phyloP scores from a whole-genome alignment of 2,113 vertebrate genomes.

The Tupaia chinensis region DNA sequence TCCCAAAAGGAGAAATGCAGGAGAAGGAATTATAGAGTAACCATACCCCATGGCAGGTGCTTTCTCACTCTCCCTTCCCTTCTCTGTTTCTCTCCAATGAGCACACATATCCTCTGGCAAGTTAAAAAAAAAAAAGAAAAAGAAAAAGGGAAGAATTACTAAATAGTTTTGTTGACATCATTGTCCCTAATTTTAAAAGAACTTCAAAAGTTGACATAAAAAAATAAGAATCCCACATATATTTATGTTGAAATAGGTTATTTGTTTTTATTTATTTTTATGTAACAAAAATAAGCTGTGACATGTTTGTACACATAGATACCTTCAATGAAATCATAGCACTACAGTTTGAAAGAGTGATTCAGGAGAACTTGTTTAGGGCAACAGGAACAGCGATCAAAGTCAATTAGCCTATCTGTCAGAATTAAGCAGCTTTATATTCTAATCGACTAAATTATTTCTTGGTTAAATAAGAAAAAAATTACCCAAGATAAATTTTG shows the following conservation, averaged over 20 bases:
- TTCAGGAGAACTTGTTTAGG: neutral
- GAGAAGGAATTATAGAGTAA: no score
- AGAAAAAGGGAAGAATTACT: neutral
- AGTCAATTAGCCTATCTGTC: neutral
- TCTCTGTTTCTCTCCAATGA: no score
- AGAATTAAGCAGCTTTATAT: neutral
- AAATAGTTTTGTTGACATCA: neutral
- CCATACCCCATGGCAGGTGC: no score
- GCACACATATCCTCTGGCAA: no score
- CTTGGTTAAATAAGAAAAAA: constrained; percentile 27
- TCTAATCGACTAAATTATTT: neutral
- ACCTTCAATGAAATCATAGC: neutral
- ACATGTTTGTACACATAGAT: neutral
- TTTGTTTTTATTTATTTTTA: neutral
- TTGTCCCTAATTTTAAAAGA: neutral
- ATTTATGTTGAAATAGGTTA: constrained; percentile 3
- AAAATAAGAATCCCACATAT: neutral
- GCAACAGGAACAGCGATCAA: neutral
- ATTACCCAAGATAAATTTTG: neutral
- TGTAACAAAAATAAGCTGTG: neutral
- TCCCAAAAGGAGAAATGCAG: no score
- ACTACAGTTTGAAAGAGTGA: neutral
- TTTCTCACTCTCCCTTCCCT: no score
- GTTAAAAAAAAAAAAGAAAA: no score
- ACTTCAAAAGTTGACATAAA: neutral